Conservation (phyloP, 2,888 invertebrate species). For the Hypsopygia costalis region DNA sequence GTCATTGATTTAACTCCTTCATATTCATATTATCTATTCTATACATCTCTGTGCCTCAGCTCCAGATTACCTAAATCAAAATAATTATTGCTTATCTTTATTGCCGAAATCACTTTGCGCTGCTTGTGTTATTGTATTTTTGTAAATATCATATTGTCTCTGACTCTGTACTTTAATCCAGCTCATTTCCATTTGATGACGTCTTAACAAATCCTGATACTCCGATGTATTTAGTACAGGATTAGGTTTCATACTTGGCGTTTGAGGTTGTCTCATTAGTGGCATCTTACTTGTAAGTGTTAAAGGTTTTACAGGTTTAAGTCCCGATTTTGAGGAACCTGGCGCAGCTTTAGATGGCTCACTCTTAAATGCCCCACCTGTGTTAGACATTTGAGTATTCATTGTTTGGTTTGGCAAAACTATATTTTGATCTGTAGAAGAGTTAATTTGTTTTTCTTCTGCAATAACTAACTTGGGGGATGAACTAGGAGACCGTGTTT, state of each 20-base stretch:
- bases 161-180: constrained; percentile 62
- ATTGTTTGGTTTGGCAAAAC: constrained; percentile 68
- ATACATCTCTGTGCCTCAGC: no score
- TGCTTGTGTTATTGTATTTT: constrained; percentile 64
- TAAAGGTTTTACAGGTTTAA: constrained; percentile 53
- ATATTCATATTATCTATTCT: no score
- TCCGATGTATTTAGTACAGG: constrained; percentile 45
- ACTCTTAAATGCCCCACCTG: constrained; percentile 42
- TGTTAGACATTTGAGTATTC: constrained; percentile 56
- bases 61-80: background rate
- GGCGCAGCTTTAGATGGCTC: constrained; percentile 51
- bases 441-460: constrained; percentile 64
- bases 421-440: constrained; percentile 44
- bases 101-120: constrained; percentile 60
- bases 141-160: constrained; percentile 59
- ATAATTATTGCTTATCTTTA: constrained; percentile 53
- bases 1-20: no score
- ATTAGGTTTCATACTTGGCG: constrained; percentile 43
- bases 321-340: constrained; percentile 53
- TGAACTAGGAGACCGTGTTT: constrained; percentile 74
- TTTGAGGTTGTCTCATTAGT: constrained; percentile 52
- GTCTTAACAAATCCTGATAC: constrained; percentile 52
- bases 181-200: constrained; percentile 66
- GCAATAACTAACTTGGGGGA: constrained; percentile 76
- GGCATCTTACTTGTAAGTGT: constrained; percentile 47